Evolutionary conservation across 2,797 vertebrate genomes (phyloP), one percentile per base, ranked within the genome.

Genomic region (Lemur catta): DNA sequence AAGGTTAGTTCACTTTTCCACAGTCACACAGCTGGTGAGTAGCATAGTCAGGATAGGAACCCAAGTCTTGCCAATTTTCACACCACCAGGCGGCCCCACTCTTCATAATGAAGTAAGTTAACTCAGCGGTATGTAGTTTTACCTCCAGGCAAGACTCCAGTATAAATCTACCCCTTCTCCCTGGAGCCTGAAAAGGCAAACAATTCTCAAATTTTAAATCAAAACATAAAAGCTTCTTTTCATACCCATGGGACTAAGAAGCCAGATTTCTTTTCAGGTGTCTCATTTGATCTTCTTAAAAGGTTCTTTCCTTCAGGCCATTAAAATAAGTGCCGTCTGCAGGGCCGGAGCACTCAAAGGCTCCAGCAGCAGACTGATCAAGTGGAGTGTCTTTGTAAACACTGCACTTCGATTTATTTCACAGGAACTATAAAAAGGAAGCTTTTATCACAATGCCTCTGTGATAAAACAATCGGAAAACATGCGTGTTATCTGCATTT

Each of bases 241-340:
- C 91, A 52, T 93, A 57, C 85, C 61, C 59, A n/a, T 22, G 89
- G 38, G 63, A 75, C 55, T 72, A 55, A 91, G 89, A 94, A 91
- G 69, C 18, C 26, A 71, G 61, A 74, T 85, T 91, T 95, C 76
- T 46, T 97, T 96, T 65, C 46, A 52, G 91, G 80, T 96, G 61
- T 72, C 48, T 94, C 84, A 94, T 95, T 91, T 94, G 84, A 96
- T 96, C 91, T 96, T 78, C 71, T 95, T 95, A 95, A 97, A 97
- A 94, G 76, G 50, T 76, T 72, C 48, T 80, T 95, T 95, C 61
- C 46, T 93, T 67, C 1, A 15, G 72, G 61, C 89, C 89, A 91
- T 94, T 97, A 84, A 94, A 94, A 88, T 57, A 81, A 96, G 61
- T 82, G 59, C 72, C 38, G 14, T 85, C 82, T 91, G 10, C 43